Conservation (phyloP, 2,113 vertebrate species). For the Blennius ocellaris region DNA sequence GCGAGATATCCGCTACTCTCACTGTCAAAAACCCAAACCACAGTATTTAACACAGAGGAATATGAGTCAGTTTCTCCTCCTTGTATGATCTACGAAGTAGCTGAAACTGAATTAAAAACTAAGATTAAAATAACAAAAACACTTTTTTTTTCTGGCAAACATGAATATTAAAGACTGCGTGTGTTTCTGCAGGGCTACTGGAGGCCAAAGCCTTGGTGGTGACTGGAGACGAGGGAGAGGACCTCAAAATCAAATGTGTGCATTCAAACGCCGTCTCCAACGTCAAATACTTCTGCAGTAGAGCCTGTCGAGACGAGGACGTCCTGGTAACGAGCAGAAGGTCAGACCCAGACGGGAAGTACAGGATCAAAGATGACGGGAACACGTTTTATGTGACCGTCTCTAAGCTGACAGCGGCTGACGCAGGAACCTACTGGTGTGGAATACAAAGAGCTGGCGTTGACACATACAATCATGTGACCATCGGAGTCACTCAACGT, state of each 20-base stretch:
- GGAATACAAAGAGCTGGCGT: slow-evolving; percentile 22
- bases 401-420: slow-evolving; percentile 3
- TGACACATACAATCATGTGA: slow-evolving; percentile 35
- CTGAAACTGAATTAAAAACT: no score
- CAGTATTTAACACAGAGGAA: no score
- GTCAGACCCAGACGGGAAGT: not conserved
- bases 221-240: not conserved
- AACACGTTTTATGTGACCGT: slow-evolving; percentile 62
- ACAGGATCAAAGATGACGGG: slow-evolving; percentile 45
- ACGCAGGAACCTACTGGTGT: slow-evolving; percentile 64
- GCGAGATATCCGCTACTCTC: no score
- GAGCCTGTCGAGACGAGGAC: not conserved
- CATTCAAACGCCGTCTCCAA: slow-evolving; percentile 14
- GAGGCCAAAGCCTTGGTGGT: slow-evolving; percentile 7
- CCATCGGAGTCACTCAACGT: slow-evolving; percentile 53
- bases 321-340: slow-evolving; percentile 29
- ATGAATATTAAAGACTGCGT: slow-evolving; percentile 13
- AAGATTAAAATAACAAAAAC: not conserved
- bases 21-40: no score
- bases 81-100: no score
- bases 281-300: slow-evolving; percentile 71
- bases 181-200: slow-evolving; percentile 42
- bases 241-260: slow-evolving; percentile 42
- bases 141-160: not conserved
- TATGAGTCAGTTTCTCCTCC: no score